A percentile compares a stretch with the other conserved stretches of the same genome.
Conservation (phyloP, 2,888 invertebrate genomes). For the Acleris holmiana region DNA sequence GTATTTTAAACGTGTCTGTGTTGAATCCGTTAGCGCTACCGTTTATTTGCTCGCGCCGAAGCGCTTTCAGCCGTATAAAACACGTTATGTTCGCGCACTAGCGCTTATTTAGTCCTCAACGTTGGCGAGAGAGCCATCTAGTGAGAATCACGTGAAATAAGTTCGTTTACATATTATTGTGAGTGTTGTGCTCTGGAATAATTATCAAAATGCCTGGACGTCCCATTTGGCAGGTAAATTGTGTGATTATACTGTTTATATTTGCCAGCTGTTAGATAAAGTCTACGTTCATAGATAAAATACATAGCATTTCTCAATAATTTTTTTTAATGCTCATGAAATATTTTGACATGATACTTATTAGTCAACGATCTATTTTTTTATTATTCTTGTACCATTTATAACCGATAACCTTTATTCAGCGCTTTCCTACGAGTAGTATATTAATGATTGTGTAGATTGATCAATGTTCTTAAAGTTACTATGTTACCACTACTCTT, state of each 20-base stretch:
- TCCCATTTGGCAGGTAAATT: conserved; percentile 88
- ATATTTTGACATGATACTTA: too few relatives aligned
- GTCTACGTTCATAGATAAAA: not conserved
- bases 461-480: too few relatives aligned
- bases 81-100: conserved; percentile 77
- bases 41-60: conserved; percentile 68
- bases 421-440: too few relatives aligned
- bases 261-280: conserved; percentile 9
- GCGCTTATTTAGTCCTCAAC: conserved; percentile 80
- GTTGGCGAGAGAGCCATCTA: conserved; percentile 82
- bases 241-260: conserved; percentile 15
- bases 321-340: too few relatives aligned
- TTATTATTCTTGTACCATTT: too few relatives aligned
- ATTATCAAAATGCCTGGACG: conserved; percentile 88
- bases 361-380: too few relatives aligned
- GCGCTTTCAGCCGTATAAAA: conserved; percentile 78
- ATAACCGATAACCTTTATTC: too few relatives aligned
- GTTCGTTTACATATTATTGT: conserved; percentile 61
- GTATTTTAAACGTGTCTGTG: conserved; percentile 76
- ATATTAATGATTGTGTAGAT: too few relatives aligned
- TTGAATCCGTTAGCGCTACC: conserved; percentile 73
- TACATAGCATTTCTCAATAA: too few relatives aligned
- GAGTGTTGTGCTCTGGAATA: conserved; percentile 60
- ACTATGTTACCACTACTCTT: too few relatives aligned
- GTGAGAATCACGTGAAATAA: conserved; percentile 64